These are phyloP conservation scores for Gastrophryne carolinensis DNA, from an alignment of 2,797 vertebrate species.

Conservation along the genomic window DNA sequence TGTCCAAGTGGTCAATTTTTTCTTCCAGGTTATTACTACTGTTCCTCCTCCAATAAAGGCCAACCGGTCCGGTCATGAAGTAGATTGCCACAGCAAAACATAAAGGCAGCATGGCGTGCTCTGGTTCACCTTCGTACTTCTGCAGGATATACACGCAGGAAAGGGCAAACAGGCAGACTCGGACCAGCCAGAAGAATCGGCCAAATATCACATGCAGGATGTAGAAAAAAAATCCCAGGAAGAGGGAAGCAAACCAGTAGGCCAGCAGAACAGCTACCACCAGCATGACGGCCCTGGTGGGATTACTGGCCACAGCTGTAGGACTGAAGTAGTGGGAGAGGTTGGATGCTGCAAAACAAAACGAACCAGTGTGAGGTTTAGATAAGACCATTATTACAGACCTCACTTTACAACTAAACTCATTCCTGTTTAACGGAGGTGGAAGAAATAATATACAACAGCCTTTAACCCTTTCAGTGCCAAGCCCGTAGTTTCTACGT, in stretches of 20 bases:
- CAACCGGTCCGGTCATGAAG: conserved; percentile 93
- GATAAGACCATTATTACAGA: too few relatives aligned
- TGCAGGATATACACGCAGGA: conserved; percentile 96
- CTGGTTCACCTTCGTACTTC: conserved; percentile 92
- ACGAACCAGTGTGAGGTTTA: conserved; percentile 7
- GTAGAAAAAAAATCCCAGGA: conserved; percentile 89
- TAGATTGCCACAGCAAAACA: conserved; percentile 92
- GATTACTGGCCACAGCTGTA: conserved; percentile 81
- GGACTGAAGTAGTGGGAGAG: conserved; percentile 91
- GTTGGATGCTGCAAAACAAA: conserved; percentile 71
- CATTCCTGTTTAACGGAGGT: too few relatives aligned
- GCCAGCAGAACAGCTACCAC: conserved; percentile 83
- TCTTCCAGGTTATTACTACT: conserved; percentile 82
- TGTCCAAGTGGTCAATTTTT: conserved; percentile 94
- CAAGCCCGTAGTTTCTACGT: too few relatives aligned
- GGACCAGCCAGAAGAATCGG: conserved; percentile 91
- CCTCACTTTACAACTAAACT: too few relatives aligned
- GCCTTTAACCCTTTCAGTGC: too few relatives aligned
- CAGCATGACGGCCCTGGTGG: conserved; percentile 82
- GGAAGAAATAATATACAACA: too few relatives aligned
- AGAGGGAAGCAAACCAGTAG: conserved; percentile 91
- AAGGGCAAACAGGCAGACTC: conserved; percentile 85
- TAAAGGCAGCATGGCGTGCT: conserved; percentile 85
- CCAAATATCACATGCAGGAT: conserved; percentile 84
- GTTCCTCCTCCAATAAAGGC: conserved; percentile 84